Percentiles rank a stretch among this genome's conserved stretches.
Conservation (phyloP, 2,797 vertebrate species). For the Streptopelia turtur region DNA sequence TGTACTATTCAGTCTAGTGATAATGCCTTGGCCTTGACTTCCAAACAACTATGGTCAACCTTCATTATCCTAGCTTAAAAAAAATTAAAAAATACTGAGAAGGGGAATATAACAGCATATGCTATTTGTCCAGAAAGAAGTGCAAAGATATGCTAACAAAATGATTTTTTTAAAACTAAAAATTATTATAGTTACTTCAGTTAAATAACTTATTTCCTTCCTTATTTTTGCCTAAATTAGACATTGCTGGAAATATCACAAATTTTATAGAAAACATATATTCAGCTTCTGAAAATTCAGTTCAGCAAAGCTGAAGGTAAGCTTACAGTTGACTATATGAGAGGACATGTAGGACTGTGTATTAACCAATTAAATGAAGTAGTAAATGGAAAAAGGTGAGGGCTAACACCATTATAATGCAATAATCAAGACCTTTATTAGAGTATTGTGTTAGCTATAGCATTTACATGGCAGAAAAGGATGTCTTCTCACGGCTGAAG, state of each 20-base stretch:
- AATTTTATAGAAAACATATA: not conserved
- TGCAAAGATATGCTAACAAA: not conserved
- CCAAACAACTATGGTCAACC: not conserved
- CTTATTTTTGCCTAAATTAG: not conserved
- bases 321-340: not conserved
- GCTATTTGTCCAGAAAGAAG: not conserved
- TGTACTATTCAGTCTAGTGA: not conserved
- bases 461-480: not conserved
- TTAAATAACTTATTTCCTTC: not conserved
- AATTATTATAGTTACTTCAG: not conserved
- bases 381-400: not conserved
- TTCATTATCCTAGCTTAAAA: not conserved
- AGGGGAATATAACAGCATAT: not conserved
- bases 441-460: not conserved
- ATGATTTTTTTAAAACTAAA: not conserved
- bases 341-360: not conserved
- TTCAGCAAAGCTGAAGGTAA: not conserved
- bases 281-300: not conserved
- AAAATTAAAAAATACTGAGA: not conserved
- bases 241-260: not conserved
- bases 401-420: not conserved
- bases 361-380: not conserved
- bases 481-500: not conserved
- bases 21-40: not conserved
- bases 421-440: not conserved